phyloP scores from a whole-genome alignment of 2,113 vertebrate species.

The Dipodomys merriami region DNA sequence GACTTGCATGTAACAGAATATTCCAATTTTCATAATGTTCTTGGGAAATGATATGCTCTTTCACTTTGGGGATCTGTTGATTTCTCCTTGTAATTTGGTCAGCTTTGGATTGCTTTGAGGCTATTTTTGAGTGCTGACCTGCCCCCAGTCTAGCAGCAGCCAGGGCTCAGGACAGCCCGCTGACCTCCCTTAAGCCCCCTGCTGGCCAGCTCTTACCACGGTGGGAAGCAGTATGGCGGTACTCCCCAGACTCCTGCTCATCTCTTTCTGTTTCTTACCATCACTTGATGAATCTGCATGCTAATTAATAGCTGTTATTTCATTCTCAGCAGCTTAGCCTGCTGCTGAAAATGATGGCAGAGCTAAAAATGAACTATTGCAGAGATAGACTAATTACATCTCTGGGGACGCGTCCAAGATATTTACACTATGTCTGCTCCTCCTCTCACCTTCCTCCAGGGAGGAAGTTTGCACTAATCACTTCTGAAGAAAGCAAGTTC shows the following conservation, averaged over 20 bases:
- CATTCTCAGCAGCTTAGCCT: background rate
- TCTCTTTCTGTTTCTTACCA: background rate
- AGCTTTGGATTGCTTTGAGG: background rate
- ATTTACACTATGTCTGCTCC: background rate
- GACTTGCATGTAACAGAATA: background rate
- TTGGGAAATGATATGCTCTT: background rate
- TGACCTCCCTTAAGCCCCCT: background rate
- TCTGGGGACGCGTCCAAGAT: slow-evolving; percentile 15
- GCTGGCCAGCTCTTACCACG: rapidly evolving
- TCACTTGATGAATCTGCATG: background rate
- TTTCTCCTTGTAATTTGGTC: background rate
- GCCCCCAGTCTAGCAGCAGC: too few relatives aligned
- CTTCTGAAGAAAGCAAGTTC: slow-evolving; percentile 8
- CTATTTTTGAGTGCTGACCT: background rate
- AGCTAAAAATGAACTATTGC: slow-evolving; percentile 13
- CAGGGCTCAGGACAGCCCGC: background rate
- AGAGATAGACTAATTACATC: slow-evolving; percentile 39
- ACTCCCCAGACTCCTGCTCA: too few relatives aligned
- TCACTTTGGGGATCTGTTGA: background rate
- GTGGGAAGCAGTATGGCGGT: background rate
- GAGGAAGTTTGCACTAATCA: slow-evolving; percentile 17
- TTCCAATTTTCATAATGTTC: background rate
- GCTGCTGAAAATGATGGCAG: slow-evolving; percentile 40
- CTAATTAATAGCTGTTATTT: slow-evolving; percentile 48
- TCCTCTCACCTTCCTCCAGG: background rate